phyloP scores from a whole-genome alignment of 1,140 invertebrate species.

The Luehdorfia chinensis region DNA sequence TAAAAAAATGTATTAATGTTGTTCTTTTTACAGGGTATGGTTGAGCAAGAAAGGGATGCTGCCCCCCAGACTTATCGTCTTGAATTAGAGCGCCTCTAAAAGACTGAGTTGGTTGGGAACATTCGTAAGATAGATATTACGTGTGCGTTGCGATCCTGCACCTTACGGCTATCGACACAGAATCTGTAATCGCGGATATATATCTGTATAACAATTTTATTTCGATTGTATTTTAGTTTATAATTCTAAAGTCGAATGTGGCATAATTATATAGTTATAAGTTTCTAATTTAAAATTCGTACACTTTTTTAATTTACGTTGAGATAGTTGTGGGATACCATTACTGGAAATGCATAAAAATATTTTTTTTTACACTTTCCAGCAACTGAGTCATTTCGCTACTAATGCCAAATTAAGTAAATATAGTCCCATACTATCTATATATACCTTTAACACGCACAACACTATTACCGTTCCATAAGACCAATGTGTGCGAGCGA shows the following conservation, averaged over 20 bases:
- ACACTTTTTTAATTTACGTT: not conserved
- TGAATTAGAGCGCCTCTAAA: slow-evolving; percentile 37
- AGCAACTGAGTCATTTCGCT: too few species aligned
- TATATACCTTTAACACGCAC: too few species aligned
- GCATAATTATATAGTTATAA: not conserved
- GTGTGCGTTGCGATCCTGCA: slow-evolving; percentile 1
- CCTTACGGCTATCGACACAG: slow-evolving; percentile 7
- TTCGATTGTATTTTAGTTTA: not conserved
- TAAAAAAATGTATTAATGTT: too few species aligned
- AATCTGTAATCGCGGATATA: not conserved
- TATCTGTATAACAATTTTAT: too few species aligned
- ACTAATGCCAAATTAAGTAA: not conserved
- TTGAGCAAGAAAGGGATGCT: slow-evolving; percentile 82
- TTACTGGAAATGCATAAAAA: too few species aligned
- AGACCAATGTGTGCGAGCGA: too few species aligned
- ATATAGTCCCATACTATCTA: not conserved
- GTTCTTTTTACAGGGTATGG: slow-evolving; percentile 81
- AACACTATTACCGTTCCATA: too few species aligned
- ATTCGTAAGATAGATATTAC: not conserved
- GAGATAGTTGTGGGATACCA: not conserved
- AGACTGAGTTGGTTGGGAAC: slow-evolving; percentile 26
- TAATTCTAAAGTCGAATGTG: too few species aligned
- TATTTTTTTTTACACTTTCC: too few species aligned
- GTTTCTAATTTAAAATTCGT: not conserved
- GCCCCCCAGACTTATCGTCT: slow-evolving; percentile 80